Conservation (phyloP, 2,113 vertebrate genomes). For the Trematocara macrostoma region DNA sequence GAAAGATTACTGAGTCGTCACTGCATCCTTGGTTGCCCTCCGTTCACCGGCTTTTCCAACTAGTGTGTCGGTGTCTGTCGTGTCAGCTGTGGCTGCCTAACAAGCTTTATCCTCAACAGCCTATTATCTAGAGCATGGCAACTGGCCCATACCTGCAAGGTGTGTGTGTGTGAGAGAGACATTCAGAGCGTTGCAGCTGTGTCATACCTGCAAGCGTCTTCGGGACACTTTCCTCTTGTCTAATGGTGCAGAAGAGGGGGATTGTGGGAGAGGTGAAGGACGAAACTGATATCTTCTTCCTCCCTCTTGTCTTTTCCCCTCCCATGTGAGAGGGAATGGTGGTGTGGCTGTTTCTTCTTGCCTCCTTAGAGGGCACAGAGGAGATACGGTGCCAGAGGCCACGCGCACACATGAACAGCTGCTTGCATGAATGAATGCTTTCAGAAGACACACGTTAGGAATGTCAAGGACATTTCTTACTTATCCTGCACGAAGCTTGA, state of each 20-base stretch:
- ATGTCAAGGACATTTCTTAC: not conserved
- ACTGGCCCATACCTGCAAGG: conserved; percentile 64
- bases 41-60: not conserved
- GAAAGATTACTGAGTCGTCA: conserved; percentile 33
- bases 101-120: conserved; percentile 56
- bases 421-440: not conserved
- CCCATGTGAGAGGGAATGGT: not conserved
- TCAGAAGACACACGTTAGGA: not conserved
- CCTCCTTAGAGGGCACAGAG: conserved; percentile 47
- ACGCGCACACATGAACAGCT: not conserved
- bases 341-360: not conserved
- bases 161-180: conserved; percentile 14
- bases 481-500: not conserved
- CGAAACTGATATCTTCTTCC: conserved; percentile 28
- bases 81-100: conserved; percentile 59
- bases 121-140: conserved; percentile 67
- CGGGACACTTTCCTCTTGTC: conserved; percentile 16
- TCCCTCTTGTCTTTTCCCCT: not conserved
- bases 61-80: not conserved
- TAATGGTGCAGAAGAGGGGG: conserved; percentile 30
- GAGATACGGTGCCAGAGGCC: conserved; percentile 33
- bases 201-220: conserved; percentile 65
- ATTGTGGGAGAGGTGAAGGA: conserved; percentile 47
- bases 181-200: conserved; percentile 69
- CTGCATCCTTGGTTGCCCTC: not conserved